Base-by-base conservation (phyloP, 2,888 invertebrate genomes). In the Ornithoptera priamus region DNA sequence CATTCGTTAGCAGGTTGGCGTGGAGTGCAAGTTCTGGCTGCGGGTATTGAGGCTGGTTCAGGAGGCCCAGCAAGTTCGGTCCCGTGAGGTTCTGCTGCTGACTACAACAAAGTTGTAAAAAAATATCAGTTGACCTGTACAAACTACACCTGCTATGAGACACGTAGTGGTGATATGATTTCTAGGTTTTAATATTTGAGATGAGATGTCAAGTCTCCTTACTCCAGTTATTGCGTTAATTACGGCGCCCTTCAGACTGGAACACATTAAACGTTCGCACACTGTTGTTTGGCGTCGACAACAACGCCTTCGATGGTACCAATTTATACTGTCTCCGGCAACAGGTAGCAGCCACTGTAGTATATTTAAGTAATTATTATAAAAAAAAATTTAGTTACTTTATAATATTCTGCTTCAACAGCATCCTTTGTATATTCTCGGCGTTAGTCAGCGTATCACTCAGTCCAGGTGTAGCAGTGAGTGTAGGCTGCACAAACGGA, bases 361-460 rank as follows among this genome's bases (percentile, higher is more conserved):
- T 30, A 30, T 30, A 30, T 30, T 4, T 30, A 30, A 30, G 4
- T 30, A 30, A 30, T 30, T 30, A 30, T 30, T 30, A 50, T 7
- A 50, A 50, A 50, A 50, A 50, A 56, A 20, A 10, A n/a, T 56
- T 6, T 56, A 56, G n/a, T 42, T 15, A 84, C 93, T 90, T 92
- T 82, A 92, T 91, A 73, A 93, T 91, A 77, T 92, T 93, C 78
- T 93, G 93, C 68, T 93, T 93, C 68, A 93, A 77, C 75, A 93
- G 77, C 92, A 93, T 93, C 79, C 92, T 81, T 77, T 93, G 92
- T 59, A 93, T 88, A 73, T 92, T 92, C 74, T 93, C 92, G 1
- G 89, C 84, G 71, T 89, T 90, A 22, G 88, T 85, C 78, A 85
- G 60, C 12, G 81, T 69, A 18, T 86, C 86, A 0, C 69, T 76